Conservation (phyloP, 1,140 invertebrate species). For the Akabosia matsudoensis region DNA sequence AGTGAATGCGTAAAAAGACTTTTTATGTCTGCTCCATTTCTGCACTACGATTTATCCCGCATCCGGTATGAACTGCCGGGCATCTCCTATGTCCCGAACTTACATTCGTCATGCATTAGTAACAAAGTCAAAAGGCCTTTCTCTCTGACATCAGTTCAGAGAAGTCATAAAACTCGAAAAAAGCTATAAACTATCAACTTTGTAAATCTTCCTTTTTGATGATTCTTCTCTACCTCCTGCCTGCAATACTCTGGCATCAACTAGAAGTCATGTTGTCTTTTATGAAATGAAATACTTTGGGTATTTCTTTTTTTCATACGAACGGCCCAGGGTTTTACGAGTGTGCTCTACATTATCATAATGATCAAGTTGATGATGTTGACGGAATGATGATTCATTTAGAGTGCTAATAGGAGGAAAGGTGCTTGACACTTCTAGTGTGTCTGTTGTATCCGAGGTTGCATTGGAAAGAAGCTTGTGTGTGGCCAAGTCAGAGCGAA, state of each 20-base stretch:
- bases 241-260: background rate
- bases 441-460: too few relatives aligned
- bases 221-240: background rate
- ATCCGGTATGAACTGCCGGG: slow-evolving; percentile 5
- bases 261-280: background rate
- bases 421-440: slow-evolving; percentile 14
- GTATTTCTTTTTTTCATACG: too few relatives aligned
- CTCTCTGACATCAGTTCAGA: slow-evolving; percentile 8
- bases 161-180: slow-evolving; percentile 13
- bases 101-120: slow-evolving; percentile 4
- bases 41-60: background rate
- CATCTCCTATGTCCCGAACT: background rate
- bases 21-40: background rate
- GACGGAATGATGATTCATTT: slow-evolving; percentile 7
- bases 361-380: background rate
- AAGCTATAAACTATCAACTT: background rate
- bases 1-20: background rate
- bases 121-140: slow-evolving; percentile 3
- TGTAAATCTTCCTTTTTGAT: background rate
- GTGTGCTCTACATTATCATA: slow-evolving; percentile 2
- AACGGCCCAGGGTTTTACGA: too few relatives aligned
- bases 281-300: too few relatives aligned
- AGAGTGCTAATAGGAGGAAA: slow-evolving; percentile 14
- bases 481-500: background rate
- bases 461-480: background rate